Percentiles rank a stretch among this genome's conserved stretches.
phyloP scores from a whole-genome alignment of 2,888 invertebrate genomes.

The Ernsta delagoae region DNA sequence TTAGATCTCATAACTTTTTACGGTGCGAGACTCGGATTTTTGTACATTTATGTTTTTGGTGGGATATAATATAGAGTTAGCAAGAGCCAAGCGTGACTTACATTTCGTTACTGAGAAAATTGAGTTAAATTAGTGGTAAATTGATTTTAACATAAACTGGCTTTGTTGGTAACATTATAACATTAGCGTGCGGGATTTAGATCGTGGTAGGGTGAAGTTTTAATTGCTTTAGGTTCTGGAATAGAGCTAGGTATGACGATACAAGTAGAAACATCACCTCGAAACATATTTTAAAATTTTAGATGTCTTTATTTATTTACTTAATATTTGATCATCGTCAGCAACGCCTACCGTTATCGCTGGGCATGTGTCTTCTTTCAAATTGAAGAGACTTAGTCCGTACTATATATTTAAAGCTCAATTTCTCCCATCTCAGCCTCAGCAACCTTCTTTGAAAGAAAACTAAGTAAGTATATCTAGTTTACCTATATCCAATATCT shows the following conservation, averaged over 20 bases:
- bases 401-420: too few species aligned
- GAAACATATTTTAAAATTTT: neutral
- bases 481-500: too few species aligned
- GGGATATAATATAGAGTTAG: neutral
- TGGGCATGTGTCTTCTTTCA: too few species aligned
- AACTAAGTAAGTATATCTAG: too few species aligned
- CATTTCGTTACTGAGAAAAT: neutral
- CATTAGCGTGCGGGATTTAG: neutral
- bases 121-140: slow-evolving; percentile 8
- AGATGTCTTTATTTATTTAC: neutral
- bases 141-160: slow-evolving; percentile 5
- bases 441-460: too few species aligned
- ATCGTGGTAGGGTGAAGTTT: slow-evolving; percentile 2
- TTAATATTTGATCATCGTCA: too few species aligned
- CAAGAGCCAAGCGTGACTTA: neutral
- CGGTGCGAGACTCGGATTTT: too few species aligned
- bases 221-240: neutral
- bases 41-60: too few species aligned
- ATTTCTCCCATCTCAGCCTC: too few species aligned
- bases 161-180: slow-evolving; percentile 3
- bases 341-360: too few species aligned
- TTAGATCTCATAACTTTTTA: too few species aligned
- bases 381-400: too few species aligned
- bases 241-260: neutral
- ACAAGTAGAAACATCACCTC: neutral